These are phyloP conservation scores for Alces alces DNA, from an alignment of 2,113 vertebrate genomes.

Conservation along the genomic window DNA sequence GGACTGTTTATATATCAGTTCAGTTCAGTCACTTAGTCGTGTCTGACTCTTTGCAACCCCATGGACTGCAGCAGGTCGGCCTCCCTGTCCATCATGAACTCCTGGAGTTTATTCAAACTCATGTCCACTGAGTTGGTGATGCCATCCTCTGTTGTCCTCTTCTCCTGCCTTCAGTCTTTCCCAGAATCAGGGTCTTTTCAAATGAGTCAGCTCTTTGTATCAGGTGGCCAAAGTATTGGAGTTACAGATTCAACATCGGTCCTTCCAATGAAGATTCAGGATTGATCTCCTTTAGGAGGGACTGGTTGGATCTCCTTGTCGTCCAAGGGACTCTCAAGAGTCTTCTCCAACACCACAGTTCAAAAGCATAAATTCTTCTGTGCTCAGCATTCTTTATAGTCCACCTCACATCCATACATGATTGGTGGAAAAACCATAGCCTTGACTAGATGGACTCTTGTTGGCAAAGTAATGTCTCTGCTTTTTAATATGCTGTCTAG, in stretches of 20 bases:
- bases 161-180: not conserved
- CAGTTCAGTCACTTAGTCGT: not conserved
- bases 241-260: not conserved
- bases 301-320: not conserved
- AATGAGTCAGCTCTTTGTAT: not conserved
- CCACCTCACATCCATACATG: not conserved
- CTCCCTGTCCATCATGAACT: not conserved
- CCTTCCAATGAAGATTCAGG: not conserved
- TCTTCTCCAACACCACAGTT: not conserved
- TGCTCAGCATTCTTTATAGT: not conserved
- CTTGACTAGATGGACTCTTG: not conserved
- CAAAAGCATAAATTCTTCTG: not conserved
- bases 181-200: not conserved
- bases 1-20: not conserved
- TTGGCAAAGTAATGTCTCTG: not conserved
- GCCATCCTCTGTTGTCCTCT: not conserved
- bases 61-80: not conserved
- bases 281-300: not conserved
- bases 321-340: not conserved
- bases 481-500: not conserved
- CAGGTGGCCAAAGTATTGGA: not conserved
- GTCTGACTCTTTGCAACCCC: rapidly evolving
- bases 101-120: not conserved
- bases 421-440: not conserved
- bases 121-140: not conserved